Conservation (phyloP, 2,797 vertebrate genomes). For the Cygnus olor region DNA sequence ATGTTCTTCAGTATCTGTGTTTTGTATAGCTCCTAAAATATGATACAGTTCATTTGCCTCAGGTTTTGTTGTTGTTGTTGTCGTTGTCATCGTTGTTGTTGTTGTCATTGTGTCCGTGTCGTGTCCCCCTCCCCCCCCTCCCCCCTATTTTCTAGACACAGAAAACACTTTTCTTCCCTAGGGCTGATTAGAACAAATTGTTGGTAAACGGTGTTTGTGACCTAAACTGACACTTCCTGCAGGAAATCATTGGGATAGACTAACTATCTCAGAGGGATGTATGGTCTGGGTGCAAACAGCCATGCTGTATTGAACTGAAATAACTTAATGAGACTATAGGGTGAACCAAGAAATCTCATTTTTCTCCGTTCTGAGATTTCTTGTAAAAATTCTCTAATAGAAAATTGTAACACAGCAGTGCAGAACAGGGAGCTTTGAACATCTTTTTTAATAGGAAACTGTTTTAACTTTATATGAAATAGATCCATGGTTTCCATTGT, state of each 20-base stretch:
- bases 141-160: not conserved
- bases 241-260: not conserved
- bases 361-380: not conserved
- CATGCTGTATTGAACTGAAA: not conserved
- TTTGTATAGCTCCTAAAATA: not conserved
- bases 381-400: not conserved
- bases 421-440: not conserved
- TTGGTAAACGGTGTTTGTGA: not conserved
- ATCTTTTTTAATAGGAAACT: not conserved
- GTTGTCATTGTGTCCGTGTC: no score
- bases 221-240: not conserved
- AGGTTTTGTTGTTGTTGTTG: not conserved
- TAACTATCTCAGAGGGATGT: not conserved
- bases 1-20: not conserved
- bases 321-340: not conserved
- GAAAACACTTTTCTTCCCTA: not conserved
- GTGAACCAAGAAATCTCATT: not conserved
- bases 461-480: conserved; percentile 47
- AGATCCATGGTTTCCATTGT: conserved; percentile 3
- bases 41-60: not conserved
- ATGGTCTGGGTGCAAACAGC: not conserved
- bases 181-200: not conserved
- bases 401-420: not conserved
- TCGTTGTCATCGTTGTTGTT: no score
- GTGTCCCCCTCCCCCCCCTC: no score